These are phyloP conservation scores for Chrysolina oricalcia DNA, from an alignment of 2,888 invertebrate species.

Conservation along the genomic window DNA sequence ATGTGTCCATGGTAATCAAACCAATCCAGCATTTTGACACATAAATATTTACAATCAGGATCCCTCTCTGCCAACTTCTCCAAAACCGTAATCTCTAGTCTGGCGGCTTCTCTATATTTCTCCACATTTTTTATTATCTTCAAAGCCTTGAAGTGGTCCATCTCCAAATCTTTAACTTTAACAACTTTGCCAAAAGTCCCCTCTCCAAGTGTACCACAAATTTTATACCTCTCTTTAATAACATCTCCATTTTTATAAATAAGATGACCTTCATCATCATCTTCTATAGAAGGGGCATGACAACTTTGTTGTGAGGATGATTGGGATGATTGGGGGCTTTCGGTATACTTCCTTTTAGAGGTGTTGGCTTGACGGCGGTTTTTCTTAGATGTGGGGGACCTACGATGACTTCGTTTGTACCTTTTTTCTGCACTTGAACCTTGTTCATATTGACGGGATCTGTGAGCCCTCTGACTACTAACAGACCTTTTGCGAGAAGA, in stretches of 20 bases:
- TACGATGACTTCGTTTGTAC: slow-evolving; percentile 88
- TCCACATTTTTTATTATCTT: slow-evolving; percentile 99
- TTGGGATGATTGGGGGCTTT: slow-evolving; percentile 18
- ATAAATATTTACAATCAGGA: slow-evolving; percentile 93
- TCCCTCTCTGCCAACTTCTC: slow-evolving; percentile 96
- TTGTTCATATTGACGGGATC: slow-evolving; percentile 79
- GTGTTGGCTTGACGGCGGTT: slow-evolving; percentile 72
- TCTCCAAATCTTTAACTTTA: slow-evolving; percentile 96
- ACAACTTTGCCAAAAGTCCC: slow-evolving; percentile 99
- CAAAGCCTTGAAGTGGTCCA: slow-evolving; percentile 95
- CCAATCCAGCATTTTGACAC: slow-evolving; percentile 98
- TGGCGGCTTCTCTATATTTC: slow-evolving; percentile 99
- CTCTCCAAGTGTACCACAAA: slow-evolving; percentile 98
- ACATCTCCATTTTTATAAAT: slow-evolving; percentile 99
- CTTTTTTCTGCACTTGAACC: slow-evolving; percentile 87
- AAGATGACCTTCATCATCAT: slow-evolving; percentile 99
- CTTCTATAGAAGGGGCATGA: slow-evolving; percentile 94
- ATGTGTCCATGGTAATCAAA: slow-evolving; percentile 98
- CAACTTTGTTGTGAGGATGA: slow-evolving; percentile 78
- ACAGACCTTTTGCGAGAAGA: slow-evolving; percentile 75
- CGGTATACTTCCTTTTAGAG: slow-evolving; percentile 31
- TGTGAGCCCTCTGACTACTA: slow-evolving; percentile 77
- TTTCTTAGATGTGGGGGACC: slow-evolving; percentile 86
- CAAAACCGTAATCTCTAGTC: slow-evolving; percentile 98
- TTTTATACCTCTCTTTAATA: slow-evolving; percentile 99